Base-by-base conservation (phyloP, 1,140 invertebrate genomes). In the Cotesia chilonis region DNA sequence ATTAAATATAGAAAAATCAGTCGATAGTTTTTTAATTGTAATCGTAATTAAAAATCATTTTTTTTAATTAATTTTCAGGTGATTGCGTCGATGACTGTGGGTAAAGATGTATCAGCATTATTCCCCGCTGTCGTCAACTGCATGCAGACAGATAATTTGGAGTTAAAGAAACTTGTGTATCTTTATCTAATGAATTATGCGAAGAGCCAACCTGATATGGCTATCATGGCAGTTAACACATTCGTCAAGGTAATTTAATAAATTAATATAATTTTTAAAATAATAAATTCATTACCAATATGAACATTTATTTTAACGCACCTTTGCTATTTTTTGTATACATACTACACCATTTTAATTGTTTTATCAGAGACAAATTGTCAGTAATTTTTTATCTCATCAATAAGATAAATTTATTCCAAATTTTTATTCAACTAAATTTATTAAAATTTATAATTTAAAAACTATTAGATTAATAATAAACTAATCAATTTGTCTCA, bases 171-270 rank as follows among this genome's bases (percentile, higher is more conserved):
- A 82, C 89, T 99, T 52, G 98, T 99, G 0, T 99, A 99, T 84
- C 89, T 99, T 17, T 99, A 99, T 85, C 88, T 99, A 69, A 99
- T 99, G 98, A 99, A 99, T 86, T 99, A 99, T 89, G 98, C 98
- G 65, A 99, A 99, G 87, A 99, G 96, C 78, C 98, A 99, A 87
- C 98, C 98, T 7, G 98, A 99, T 84, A 98, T 99, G 95, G 98
- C 98, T 66, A 99, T 99, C 71, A 99, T 99, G 97, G 98, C 98
- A 51, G 98, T 99, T 38, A 99, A 99, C 89, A 99, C 98, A 28
- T 99, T 99, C 90, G 98, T 99, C 61, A 99, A 99, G 93, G 96
- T 97, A 89, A 84, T 77, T 81, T 83, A 81, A 73, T 76, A 78
- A 79, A 77, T 75, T 79, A 73, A 68, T 73, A 74, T 28, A 12